Percentiles rank a stretch among this genome's conserved stretches.
Evolutionary conservation across 2,888 invertebrate genomes (phyloP).

Genomic region (Molanna angustata): DNA sequence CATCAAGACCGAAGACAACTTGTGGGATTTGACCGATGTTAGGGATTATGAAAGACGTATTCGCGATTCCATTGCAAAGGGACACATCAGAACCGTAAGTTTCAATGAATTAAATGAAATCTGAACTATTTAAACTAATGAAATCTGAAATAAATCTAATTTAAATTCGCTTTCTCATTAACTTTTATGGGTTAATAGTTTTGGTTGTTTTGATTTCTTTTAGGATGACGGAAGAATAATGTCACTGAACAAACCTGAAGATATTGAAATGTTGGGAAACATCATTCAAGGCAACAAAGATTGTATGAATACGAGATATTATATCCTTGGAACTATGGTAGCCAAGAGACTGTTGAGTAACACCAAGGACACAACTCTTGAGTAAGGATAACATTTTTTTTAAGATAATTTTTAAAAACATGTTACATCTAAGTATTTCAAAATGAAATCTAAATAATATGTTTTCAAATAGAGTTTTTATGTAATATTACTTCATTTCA

Average conservation of each 20-base stretch:
- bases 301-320: conserved; percentile 58
- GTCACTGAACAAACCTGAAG: conserved; percentile 58
- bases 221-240: conserved; percentile 53
- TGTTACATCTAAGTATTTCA: too few relatives aligned
- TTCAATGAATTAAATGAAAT: too few relatives aligned
- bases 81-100: conserved; percentile 44
- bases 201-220: conserved; percentile 5
- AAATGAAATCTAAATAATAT: neutral
- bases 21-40: conserved; percentile 36
- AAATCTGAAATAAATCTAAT: too few relatives aligned
- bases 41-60: conserved; percentile 46
- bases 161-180: too few relatives aligned
- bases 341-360: conserved; percentile 51
- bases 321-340: conserved; percentile 55
- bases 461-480: neutral
- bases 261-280: conserved; percentile 63
- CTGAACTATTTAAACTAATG: too few relatives aligned
- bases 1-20: conserved; percentile 37
- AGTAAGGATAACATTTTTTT: too few relatives aligned
- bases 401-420: too few relatives aligned
- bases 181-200: too few relatives aligned
- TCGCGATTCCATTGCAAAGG: conserved; percentile 49
- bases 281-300: conserved; percentile 63
- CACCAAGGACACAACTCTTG: conserved; percentile 36
- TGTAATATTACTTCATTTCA: neutral